Base-by-base conservation (phyloP, 2,113 vertebrate genomes). In the Ardeotis arabs region DNA sequence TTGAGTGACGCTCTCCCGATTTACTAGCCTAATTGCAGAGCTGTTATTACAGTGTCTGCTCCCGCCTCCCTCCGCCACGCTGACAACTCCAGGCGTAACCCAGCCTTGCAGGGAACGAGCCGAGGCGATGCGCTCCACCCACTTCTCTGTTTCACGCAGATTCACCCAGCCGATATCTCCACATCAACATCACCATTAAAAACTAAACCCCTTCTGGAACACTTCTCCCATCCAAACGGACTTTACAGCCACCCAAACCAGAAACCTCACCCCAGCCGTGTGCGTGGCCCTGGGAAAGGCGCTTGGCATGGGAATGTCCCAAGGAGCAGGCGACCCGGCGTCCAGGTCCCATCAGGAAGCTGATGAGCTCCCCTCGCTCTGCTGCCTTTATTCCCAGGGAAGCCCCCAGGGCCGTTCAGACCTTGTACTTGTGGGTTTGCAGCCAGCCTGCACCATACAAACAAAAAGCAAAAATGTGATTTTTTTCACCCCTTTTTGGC, bases 401-500 rank as follows among this genome's bases (percentile, higher is more conserved):
- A 55, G 18, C 2, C 17, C 21, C n/a, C 16, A 15, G 8, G 50
- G 55, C 60, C 60, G 21, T 12, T 93, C 70, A 3, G 1, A 55
- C 7, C 22, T 13, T 37, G 28, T 59, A 5, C 9, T 41, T 2
- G 3, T 21, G 63, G 44, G 14, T n/a, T 87, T 74, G 33, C 47
- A 78, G 68, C 17, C 74, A 72, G 53, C 55, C 55, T 3, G 2
- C 16, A 19, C 4, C 31, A 7, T 7, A 10, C 1, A 60, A 85
- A 44, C 41, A 44, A 28, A 24, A 53, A 17, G 23, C 33, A 59
- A 55, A 86, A 68, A 53, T 3, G 9, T 27, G 37, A 2, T 6
- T 18, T 78, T 41, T 24, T 4, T 8, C 3, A 3, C 3, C 2
- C 1, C 25, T 3, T 13, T 49, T 9, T 0, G 0, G 10, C 33